Evolutionary conservation across 1,140 invertebrate genomes (phyloP).

Genomic region (Sitobion miscanthi): DNA sequence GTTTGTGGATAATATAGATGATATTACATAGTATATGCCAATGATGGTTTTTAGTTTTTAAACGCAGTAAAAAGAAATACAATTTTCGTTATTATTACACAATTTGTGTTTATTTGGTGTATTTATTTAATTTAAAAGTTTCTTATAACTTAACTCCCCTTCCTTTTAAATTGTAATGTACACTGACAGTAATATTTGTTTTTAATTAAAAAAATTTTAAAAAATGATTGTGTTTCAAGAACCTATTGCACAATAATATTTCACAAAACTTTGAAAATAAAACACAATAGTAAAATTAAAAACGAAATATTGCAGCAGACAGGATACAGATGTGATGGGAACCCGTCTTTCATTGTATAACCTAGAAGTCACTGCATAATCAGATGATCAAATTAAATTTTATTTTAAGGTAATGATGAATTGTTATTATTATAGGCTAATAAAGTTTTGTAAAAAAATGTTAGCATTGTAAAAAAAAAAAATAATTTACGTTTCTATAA

Average conservation of each 20-base stretch:
- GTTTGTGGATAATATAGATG: too few species aligned
- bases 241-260: neutral
- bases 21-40: too few species aligned
- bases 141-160: neutral
- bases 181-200: neutral
- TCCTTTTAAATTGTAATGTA: neutral
- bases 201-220: neutral
- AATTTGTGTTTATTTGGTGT: neutral
- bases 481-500: neutral
- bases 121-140: neutral
- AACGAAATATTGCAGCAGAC: neutral
- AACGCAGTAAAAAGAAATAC: neutral
- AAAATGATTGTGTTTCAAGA: neutral
- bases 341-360: neutral
- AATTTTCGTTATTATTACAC: neutral
- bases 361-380: neutral
- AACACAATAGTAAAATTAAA: neutral
- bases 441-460: neutral
- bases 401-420: neutral
- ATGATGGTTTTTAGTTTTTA: neutral
- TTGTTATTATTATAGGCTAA: neutral
- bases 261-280: neutral
- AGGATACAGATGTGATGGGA: neutral
- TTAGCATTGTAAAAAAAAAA: neutral
- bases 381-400: neutral